Evolutionary conservation across 2,888 invertebrate genomes (phyloP).

Genomic region (Gastracanthus pulcherrimus): DNA sequence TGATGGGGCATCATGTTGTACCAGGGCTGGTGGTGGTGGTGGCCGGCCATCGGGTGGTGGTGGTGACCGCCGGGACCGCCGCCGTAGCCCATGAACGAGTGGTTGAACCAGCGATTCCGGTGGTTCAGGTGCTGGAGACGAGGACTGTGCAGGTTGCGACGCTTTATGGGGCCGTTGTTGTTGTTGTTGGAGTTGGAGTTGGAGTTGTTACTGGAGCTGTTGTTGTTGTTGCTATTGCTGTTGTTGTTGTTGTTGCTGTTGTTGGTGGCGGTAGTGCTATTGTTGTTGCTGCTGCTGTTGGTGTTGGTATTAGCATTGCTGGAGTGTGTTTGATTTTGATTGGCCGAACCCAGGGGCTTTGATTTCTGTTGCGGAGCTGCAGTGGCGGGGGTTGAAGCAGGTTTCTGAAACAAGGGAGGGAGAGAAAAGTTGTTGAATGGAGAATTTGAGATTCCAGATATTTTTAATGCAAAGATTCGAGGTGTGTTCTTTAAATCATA

Average conservation of each 20-base stretch:
- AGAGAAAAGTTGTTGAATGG: too few species aligned
- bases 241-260: conserved; percentile 38
- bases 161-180: conserved; percentile 57
- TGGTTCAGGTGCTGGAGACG: conserved; percentile 69
- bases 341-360: conserved; percentile 69
- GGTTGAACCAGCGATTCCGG: conserved; percentile 75
- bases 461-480: not conserved
- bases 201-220: conserved; percentile 24
- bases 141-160: conserved; percentile 73
- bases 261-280: conserved; percentile 49
- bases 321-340: conserved; percentile 64
- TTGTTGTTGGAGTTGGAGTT: conserved; percentile 36
- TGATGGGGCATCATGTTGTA: conserved; percentile 72
- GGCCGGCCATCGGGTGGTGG: conserved; percentile 50
- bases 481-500: too few species aligned
- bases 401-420: conserved; percentile 67
- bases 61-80: too few species aligned
- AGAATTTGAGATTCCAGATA: too few species aligned
- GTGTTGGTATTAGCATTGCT: conserved; percentile 43
- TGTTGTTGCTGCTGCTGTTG: conserved; percentile 60
- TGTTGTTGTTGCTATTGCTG: conserved; percentile 40
- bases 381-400: conserved; percentile 52
- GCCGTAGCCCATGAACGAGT: conserved; percentile 71
- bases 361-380: conserved; percentile 68
- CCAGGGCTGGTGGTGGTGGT: conserved; percentile 73